Conservation (phyloP, 2,113 vertebrate genomes). For the Sinosuthora webbiana region DNA sequence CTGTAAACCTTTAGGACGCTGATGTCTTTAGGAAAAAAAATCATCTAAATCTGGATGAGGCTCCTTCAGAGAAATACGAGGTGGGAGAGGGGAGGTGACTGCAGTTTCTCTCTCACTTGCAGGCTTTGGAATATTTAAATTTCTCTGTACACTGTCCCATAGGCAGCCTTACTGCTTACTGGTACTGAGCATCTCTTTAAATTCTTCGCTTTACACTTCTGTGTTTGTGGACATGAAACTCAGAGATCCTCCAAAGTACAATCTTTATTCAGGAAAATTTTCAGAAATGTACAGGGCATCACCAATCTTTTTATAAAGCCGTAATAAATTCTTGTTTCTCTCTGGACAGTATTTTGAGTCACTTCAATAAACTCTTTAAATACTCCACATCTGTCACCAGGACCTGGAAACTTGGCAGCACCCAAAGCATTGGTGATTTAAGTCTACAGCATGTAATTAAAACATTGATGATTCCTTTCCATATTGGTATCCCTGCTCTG, state of each 20-base stretch:
- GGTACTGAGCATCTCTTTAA: not conserved
- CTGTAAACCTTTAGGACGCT: not conserved
- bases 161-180: not conserved
- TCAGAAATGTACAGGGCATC: not conserved
- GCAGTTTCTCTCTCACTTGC: not conserved
- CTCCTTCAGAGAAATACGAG: not conserved
- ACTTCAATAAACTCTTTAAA: not conserved
- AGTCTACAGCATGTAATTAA: not conserved
- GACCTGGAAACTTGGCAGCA: not conserved
- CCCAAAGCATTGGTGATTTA: not conserved
- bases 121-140: not conserved
- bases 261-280: not conserved
- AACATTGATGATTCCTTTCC: not conserved
- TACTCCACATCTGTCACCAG: not conserved
- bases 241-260: not conserved
- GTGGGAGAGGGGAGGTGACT: not conserved
- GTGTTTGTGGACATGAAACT: not conserved
- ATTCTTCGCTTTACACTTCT: not conserved
- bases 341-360: not conserved
- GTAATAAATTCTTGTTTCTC: not conserved
- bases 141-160: not conserved
- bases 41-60: not conserved
- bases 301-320: not conserved
- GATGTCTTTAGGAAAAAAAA: not conserved
- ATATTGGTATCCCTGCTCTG: not conserved